phyloP scores from a whole-genome alignment of 2,113 vertebrate species.

The Panthera uncia region DNA sequence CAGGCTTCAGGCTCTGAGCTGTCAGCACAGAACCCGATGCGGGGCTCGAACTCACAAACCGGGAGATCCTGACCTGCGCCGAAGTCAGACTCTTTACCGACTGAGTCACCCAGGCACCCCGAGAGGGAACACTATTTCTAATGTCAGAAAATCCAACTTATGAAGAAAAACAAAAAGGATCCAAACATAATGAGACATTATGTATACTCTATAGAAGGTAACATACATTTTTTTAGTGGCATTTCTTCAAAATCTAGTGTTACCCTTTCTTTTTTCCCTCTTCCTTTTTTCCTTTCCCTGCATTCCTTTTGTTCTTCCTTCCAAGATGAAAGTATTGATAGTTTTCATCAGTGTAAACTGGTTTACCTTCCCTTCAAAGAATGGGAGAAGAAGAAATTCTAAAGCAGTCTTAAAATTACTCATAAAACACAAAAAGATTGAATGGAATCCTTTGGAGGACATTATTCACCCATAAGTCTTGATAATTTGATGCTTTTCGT shows the following conservation, averaged over 20 bases:
- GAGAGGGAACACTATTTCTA: background rate
- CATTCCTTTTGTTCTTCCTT: background rate
- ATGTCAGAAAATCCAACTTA: background rate
- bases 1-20: too few relatives aligned
- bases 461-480: constrained; percentile 66
- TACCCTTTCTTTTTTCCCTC: background rate
- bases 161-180: background rate
- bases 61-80: too few relatives aligned
- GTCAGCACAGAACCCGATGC: too few relatives aligned
- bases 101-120: too few relatives aligned
- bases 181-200: background rate
- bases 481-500: constrained; percentile 72
- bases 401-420: background rate
- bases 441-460: constrained; percentile 44
- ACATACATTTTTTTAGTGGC: background rate
- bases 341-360: background rate
- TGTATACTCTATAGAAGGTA: background rate
- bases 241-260: background rate
- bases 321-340: background rate
- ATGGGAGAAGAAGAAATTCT: background rate
- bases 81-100: too few relatives aligned
- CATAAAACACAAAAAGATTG: background rate
- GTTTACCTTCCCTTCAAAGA: background rate
- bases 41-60: too few relatives aligned
- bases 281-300: background rate